These are phyloP conservation scores for Atopsyche davidsoni DNA, from an alignment of 1,140 invertebrate genomes.

Conservation along the genomic window DNA sequence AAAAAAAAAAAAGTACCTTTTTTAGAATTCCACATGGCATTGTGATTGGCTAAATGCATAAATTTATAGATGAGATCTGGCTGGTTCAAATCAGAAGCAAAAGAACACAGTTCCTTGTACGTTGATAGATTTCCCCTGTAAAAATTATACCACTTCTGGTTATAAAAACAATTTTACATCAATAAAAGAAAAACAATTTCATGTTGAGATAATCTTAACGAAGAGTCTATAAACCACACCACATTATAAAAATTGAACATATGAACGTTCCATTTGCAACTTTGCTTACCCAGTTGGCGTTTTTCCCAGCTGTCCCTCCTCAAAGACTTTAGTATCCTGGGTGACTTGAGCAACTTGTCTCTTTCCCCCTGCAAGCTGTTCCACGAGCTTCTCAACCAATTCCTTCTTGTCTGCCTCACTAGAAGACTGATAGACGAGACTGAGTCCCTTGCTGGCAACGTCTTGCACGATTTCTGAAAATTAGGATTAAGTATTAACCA, in stretches of 20 bases:
- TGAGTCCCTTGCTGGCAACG: conserved; percentile 84
- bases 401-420: conserved; percentile 62
- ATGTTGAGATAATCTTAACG: no score
- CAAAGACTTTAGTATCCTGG: conserved; percentile 80
- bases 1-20: no score
- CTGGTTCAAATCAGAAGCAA: conserved; percentile 89
- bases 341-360: conserved; percentile 66
- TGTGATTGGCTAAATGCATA: conserved; percentile 90
- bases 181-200: no score
- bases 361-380: conserved; percentile 79
- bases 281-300: conserved; percentile 69
- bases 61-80: conserved; percentile 94
- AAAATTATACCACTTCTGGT: conserved; percentile 17
- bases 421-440: conserved; percentile 78
- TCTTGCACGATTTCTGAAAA: conserved; percentile 80
- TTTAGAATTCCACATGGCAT: conserved; percentile 90
- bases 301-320: conserved; percentile 78
- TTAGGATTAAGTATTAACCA: conserved; percentile 1
- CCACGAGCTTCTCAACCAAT: conserved; percentile 70
- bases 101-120: conserved; percentile 88
- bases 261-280: conserved; percentile 3
- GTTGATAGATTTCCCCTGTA: conserved; percentile 77
- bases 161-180: no score
- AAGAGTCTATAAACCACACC: conserved; percentile 27
- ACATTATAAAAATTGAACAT: conserved; percentile 5